Evolutionary conservation across 2,113 vertebrate genomes (phyloP).

Genomic region (Anser brachyrhynchus): DNA sequence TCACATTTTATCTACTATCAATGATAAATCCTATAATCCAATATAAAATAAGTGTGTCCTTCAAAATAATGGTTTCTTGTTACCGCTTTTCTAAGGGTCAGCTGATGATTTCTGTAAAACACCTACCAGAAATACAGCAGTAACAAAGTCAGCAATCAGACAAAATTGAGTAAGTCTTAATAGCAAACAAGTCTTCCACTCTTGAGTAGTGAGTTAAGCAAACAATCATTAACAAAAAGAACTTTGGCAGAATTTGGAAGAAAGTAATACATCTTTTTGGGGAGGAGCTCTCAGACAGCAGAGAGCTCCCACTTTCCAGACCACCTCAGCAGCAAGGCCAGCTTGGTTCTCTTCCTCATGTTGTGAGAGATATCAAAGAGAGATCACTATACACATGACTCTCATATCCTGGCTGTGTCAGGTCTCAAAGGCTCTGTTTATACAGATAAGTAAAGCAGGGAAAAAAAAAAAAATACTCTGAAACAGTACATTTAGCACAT

Average conservation of each 20-base stretch:
- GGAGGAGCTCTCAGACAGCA: background rate
- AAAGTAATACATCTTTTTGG: background rate
- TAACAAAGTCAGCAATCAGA: accelerated
- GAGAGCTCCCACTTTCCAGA: background rate
- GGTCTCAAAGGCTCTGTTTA: background rate
- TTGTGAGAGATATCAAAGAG: background rate
- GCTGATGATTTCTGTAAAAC: background rate
- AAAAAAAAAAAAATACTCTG: background rate
- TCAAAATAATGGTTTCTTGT: background rate
- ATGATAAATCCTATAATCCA: background rate
- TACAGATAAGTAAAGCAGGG: background rate
- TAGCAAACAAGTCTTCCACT: background rate
- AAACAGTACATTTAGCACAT: background rate
- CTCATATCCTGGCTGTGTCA: background rate
- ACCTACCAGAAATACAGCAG: background rate
- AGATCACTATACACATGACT: background rate
- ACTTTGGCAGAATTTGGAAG: background rate
- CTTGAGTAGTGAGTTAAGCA: background rate
- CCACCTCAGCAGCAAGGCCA: background rate
- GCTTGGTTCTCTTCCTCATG: background rate
- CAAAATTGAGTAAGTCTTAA: background rate
- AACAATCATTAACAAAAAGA: background rate
- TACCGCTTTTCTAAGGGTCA: background rate
- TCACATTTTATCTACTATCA: background rate
- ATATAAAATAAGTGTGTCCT: background rate